Evolutionary conservation across 2,113 vertebrate genomes (phyloP), one percentile per base, ranked within the genome.

Genomic region (Pterocles gutturalis): DNA sequence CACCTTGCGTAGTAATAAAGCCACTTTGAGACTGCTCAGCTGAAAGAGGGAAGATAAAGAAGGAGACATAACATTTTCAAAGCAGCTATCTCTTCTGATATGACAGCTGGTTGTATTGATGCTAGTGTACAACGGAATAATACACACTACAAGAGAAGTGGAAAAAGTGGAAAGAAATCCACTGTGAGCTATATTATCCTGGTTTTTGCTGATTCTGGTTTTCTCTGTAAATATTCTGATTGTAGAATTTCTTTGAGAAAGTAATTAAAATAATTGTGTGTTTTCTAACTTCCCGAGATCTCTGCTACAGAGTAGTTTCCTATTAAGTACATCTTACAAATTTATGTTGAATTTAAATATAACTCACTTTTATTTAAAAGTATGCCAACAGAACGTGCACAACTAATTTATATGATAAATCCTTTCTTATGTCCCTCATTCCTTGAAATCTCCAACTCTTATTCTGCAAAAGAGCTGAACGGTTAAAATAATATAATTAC

Each of bases 1-100:
- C 99, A 61, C 98, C 97, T 28, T 95, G 65, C 3, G 99, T 99
- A 41, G 98, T 96, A 97, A 99, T 97, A 62, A 99, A 97, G 45
- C 96, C 98, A 17, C 1, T 26, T 18, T 98, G 94, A 60, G 21
- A 16, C 70, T 93, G 86, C 16, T 83, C 81, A 95, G 96, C 99
- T 99, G 80, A 46, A 92, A 98, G 83, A 60, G 3, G 95, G 49
- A 94, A 97, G 95, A 55, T 36, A 61, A 91, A 94, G 41, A 19
- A 65, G 24, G n/a, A 93, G 64, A 64, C 43, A 54, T 38, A 84
- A 71, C 10, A 64, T 78, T 95, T 88, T 86, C 16, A 7, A 86
- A 83, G 57, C 20, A 29, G 18, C 33, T 46, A 33, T 60, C 31
- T 66, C 43, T 85, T 84, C 9, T 73, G 60, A 13, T 41, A 83